Conservation (phyloP, 2,797 vertebrate genomes). For the Lutjanus campechanus region DNA sequence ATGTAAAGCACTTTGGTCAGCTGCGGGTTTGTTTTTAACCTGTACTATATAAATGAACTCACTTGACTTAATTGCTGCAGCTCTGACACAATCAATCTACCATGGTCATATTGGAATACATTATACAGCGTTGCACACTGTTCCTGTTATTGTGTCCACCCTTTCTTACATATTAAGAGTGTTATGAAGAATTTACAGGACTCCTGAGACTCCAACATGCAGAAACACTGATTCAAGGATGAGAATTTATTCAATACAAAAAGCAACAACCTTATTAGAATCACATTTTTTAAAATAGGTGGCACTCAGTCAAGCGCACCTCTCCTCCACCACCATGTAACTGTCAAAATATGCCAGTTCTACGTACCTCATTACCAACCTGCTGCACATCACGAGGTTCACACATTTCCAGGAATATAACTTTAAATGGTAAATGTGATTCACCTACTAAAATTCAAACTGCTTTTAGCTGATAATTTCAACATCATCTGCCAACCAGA, state of each 20-base stretch:
- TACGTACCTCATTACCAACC: slow-evolving; percentile 27
- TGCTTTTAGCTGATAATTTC: background rate
- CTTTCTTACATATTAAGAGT: background rate
- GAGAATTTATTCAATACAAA: slow-evolving; percentile 3
- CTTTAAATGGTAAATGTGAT: slow-evolving; percentile 1
- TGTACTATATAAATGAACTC: no score
- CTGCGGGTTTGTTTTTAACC: no score
- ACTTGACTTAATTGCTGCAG: no score
- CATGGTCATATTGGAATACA: background rate
- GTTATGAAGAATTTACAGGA: background rate
- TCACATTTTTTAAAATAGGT: slow-evolving; percentile 6
- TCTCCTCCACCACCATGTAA: slow-evolving; percentile 4
- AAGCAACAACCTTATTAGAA: slow-evolving; percentile 21
- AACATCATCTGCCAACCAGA: background rate
- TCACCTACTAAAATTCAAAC: slow-evolving; percentile 1
- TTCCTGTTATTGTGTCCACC: background rate
- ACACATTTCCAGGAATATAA: slow-evolving; percentile 9
- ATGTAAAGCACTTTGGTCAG: no score
- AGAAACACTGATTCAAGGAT: slow-evolving; percentile 9
- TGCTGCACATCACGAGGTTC: slow-evolving; percentile 19
- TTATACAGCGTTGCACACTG: background rate
- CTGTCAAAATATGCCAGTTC: slow-evolving; percentile 32
- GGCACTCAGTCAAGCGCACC: background rate
- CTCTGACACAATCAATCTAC: background rate
- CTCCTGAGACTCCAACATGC: background rate